Base-by-base conservation (phyloP, 2,888 invertebrate species). In the Lasioglossum pauxillum region DNA sequence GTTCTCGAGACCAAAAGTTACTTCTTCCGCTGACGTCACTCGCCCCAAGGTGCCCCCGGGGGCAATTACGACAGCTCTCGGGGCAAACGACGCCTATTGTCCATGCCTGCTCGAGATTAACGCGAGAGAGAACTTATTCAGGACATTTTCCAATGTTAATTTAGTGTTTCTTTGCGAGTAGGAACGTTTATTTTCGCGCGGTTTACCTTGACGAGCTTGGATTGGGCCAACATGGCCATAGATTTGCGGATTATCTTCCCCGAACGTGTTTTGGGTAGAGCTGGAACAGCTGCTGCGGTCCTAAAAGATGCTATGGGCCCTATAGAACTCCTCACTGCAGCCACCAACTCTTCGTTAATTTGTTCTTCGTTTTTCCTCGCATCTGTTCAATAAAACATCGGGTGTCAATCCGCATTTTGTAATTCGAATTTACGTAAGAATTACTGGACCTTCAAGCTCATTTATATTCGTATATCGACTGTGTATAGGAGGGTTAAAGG, bases 251-350 rank as follows among this genome's bases (percentile, higher is more conserved):
- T 96, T n/a, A 96, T 96, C 95, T 97, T 97, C 46, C 98, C 98
- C 1, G 99, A 99, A 78, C 99, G 96, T 0, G 99, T 99, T 83
- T 98, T 97, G 0, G 99, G 99, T 69, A 99, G 95, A 0, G 97
- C 98, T 27, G 96, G 97, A 0, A 99, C 98, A 0, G 98, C 96
- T 0, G 97, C 97, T 0, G 98, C 98, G 89, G 97, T 96, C 87
- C 97, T 97, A 95, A 99, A 98, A 0, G 98, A 97, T 1, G 99
- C 99, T 12, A 99, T 98, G 0, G 99, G 98, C 0, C 98, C 98
- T 77, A 98, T 97, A 67, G 97, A 94, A 74, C 96, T 96, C 85
- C 97, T 94, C 0, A 97, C 97, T 94, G 96, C 95, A 31, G 95
- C 91, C 7, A 97, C 95, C 31, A 97, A 93, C 92, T 97, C 97